phyloP scores from a whole-genome alignment of 2,888 invertebrate genomes.

The Drosophila formosana region DNA sequence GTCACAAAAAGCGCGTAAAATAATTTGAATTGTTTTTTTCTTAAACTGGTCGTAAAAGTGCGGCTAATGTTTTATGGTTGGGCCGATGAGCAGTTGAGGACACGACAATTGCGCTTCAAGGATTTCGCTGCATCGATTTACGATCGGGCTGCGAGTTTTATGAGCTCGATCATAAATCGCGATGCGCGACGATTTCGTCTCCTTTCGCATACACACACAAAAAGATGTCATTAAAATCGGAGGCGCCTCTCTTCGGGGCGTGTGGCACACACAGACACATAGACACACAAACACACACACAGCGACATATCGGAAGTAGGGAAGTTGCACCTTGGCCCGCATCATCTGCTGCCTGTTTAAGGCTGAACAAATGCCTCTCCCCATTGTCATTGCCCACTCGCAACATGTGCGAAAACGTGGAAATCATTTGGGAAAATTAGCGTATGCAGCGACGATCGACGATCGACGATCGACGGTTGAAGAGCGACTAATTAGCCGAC shows the following conservation, averaged over 20 bases:
- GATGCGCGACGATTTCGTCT: slow-evolving; percentile 17
- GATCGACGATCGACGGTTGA: not conserved
- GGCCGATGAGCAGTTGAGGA: slow-evolving; percentile 13
- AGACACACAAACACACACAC: not conserved
- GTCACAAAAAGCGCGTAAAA: slow-evolving; percentile 38
- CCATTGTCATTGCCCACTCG: slow-evolving; percentile 14
- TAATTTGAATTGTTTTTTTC: slow-evolving; percentile 21
- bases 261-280: slow-evolving; percentile 36
- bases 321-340: slow-evolving; percentile 42
- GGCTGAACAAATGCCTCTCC: slow-evolving; percentile 27
- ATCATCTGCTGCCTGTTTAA: slow-evolving; percentile 20
- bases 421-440: slow-evolving; percentile 48
- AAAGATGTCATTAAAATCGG: slow-evolving; percentile 44
- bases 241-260: slow-evolving; percentile 24
- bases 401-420: slow-evolving; percentile 40
- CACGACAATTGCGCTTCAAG: slow-evolving; percentile 13
- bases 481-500: slow-evolving; percentile 33
- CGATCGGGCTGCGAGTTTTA: slow-evolving; percentile 43
- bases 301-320: not conserved
- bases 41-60: slow-evolving; percentile 47
- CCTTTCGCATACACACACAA: not conserved
- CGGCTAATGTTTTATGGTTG: slow-evolving; percentile 3
- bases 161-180: slow-evolving; percentile 42
- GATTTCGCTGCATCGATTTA: slow-evolving; percentile 34
- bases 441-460: slow-evolving; percentile 43